Conservation (phyloP, 2,113 vertebrate species). For the Laticauda colubrina region DNA sequence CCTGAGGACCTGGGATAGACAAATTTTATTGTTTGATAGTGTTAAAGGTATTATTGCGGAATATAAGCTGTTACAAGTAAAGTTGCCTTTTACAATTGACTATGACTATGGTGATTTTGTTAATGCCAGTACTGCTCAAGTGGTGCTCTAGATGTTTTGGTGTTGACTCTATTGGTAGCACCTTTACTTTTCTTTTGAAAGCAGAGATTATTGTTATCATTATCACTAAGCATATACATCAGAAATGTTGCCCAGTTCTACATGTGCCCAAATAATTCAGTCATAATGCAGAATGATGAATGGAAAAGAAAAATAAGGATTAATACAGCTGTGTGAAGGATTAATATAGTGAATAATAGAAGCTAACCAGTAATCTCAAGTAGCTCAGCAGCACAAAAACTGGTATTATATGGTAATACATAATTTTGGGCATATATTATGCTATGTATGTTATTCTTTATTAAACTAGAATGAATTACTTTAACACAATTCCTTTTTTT, state of each 20-base stretch:
- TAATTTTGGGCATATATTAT: conserved; percentile 15
- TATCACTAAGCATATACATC: background rate
- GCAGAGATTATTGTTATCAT: background rate
- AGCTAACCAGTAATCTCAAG: conserved; percentile 25
- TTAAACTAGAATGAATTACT: conserved; percentile 35
- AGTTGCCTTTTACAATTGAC: background rate
- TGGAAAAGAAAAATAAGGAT: conserved; percentile 22
- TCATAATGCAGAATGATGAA: background rate
- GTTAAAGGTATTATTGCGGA: background rate
- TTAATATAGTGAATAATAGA: conserved; percentile 35
- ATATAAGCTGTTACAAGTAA: background rate
- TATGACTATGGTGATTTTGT: background rate
- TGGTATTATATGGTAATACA: conserved; percentile 25
- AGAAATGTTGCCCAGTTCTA: background rate
- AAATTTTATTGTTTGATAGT: background rate
- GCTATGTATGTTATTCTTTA: background rate
- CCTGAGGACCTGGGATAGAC: background rate
- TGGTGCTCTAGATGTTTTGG: background rate
- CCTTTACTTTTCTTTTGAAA: background rate
- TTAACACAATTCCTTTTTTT: conserved; percentile 43
- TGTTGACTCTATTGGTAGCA: background rate
- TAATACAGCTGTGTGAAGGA: background rate
- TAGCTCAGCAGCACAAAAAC: conserved; percentile 35
- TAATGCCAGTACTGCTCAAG: background rate
- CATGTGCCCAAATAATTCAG: background rate